These are phyloP conservation scores for Stigmatopora nigra DNA, from an alignment of 2,113 vertebrate species.

Conservation along the genomic window DNA sequence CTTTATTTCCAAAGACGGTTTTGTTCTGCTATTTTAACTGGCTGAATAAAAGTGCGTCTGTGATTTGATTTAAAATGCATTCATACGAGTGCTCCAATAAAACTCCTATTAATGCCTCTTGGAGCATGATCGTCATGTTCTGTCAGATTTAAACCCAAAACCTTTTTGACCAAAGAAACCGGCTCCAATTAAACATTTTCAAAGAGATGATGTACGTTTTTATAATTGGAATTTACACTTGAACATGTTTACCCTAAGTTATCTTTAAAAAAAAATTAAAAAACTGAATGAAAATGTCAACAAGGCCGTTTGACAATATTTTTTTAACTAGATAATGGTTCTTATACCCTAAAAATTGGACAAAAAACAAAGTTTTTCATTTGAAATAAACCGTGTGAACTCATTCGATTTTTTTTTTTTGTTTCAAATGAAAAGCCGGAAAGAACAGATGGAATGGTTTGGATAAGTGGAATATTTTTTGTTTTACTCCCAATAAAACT, in stretches of 20 bases:
- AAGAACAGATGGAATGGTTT: not conserved
- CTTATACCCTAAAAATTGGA: too few species aligned
- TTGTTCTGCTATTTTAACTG: slow-evolving; percentile 86
- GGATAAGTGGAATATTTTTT: not conserved
- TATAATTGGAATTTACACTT: not conserved
- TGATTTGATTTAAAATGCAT: slow-evolving; percentile 93
- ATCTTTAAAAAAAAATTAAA: not conserved
- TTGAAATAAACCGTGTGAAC: too few species aligned
- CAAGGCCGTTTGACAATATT: not conserved
- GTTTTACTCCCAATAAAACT: not conserved
- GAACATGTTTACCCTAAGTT: not conserved
- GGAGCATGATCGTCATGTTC: slow-evolving; percentile 60
- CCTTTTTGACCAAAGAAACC: slow-evolving; percentile 37
- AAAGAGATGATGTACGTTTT: not conserved
- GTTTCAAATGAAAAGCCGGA: not conserved
- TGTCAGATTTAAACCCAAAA: slow-evolving; percentile 52
- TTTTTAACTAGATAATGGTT: too few species aligned
- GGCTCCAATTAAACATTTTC: slow-evolving; percentile 14
- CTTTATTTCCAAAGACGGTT: slow-evolving; percentile 88
- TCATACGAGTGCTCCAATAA: slow-evolving; percentile 64
- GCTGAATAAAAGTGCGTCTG: slow-evolving; percentile 87
- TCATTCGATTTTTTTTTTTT: not conserved
- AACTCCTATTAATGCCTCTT: slow-evolving; percentile 63
- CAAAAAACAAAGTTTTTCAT: too few species aligned
- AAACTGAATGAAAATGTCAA: not conserved